phyloP scores from a whole-genome alignment of 2,888 invertebrate genomes.

The Tipula helvola region DNA sequence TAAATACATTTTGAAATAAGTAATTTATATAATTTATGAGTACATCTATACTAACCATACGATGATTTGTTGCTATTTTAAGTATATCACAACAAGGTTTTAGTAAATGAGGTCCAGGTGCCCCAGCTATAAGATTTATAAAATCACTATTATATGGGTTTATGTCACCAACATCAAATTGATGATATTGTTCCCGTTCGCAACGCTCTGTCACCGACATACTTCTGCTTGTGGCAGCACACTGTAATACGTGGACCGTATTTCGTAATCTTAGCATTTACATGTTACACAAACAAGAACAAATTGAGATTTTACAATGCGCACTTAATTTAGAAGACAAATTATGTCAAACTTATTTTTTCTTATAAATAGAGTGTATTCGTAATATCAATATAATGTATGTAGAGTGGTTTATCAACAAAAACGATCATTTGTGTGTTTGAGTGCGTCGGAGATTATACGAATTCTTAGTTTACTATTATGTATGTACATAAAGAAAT shows the following conservation, averaged over 20 bases:
- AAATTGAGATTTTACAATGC: neutral
- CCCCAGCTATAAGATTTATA: conserved; percentile 40
- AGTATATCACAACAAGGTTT: conserved; percentile 36
- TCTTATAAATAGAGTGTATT: too few relatives aligned
- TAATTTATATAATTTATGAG: neutral
- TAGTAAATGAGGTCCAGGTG: conserved; percentile 41
- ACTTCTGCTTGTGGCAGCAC: neutral
- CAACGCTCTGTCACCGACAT: neutral
- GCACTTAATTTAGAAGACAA: neutral
- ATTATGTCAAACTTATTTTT: neutral
- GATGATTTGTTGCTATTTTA: conserved; percentile 36
- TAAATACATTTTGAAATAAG: neutral
- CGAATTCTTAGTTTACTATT: neutral
- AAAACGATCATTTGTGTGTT: neutral
- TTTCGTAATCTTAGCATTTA: neutral
- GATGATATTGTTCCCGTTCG: conserved; percentile 27
- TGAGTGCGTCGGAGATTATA: neutral
- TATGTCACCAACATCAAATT: conserved; percentile 37
- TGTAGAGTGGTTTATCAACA: neutral
- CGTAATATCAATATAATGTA: too few relatives aligned
- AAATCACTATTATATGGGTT: conserved; percentile 38
- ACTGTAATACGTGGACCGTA: neutral
- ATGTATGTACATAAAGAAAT: too few relatives aligned
- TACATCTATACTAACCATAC: conserved; percentile 30
- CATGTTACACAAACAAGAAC: neutral